Conservation (phyloP, 2,888 invertebrate species). For the Epirrhoe alternata region DNA sequence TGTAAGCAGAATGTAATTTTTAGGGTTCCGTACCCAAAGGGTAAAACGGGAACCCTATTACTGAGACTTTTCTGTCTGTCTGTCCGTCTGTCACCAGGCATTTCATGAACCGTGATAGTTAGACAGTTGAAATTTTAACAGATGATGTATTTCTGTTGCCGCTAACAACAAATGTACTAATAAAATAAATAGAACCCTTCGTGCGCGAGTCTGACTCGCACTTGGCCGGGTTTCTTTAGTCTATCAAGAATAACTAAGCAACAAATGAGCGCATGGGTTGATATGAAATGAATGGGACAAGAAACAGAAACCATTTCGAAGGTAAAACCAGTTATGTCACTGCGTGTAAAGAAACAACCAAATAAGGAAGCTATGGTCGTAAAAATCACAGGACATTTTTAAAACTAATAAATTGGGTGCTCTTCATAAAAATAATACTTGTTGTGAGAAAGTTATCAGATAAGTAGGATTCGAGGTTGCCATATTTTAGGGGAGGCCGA, state of each 20-base stretch:
- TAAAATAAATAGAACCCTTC: too few species aligned
- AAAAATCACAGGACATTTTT: conserved; percentile 23
- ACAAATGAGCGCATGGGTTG: neutral
- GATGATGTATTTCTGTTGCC: too few species aligned
- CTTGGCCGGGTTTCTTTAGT: too few species aligned
- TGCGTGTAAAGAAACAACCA: neutral
- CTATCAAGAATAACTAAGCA: neutral
- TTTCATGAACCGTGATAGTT: too few species aligned
- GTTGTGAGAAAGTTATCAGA: conserved; percentile 69
- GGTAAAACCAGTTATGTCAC: neutral
- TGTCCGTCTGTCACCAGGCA: too few species aligned
- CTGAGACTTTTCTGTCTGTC: too few species aligned
- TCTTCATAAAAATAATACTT: conserved; percentile 48
- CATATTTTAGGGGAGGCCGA: conserved; percentile 72
- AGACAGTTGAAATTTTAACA: too few species aligned
- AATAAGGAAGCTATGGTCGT: conserved; percentile 24
- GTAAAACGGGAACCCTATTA: too few species aligned
- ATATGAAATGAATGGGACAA: neutral
- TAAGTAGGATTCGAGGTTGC: conserved; percentile 76
- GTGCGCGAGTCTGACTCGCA: too few species aligned
- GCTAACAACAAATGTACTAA: too few species aligned
- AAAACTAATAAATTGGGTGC: conserved; percentile 49
- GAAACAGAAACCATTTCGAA: neutral
- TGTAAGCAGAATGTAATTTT: too few species aligned
- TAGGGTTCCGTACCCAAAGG: too few species aligned